Evolutionary conservation across 2,113 vertebrate species (phyloP).

Genomic region (Gallinago undulata): DNA sequence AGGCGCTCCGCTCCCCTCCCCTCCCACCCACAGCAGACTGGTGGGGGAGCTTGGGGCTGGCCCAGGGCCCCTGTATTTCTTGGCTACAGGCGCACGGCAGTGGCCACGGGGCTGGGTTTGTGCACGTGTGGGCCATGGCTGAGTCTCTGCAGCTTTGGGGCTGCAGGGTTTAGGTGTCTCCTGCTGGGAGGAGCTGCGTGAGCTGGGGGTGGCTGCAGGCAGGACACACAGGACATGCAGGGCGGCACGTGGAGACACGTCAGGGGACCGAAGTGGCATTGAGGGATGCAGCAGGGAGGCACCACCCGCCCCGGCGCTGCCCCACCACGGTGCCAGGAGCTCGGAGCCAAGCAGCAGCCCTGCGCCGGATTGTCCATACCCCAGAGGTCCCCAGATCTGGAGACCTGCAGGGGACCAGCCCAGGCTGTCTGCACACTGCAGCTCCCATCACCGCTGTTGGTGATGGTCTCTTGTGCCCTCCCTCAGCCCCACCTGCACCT

Average conservation of each 20-base stretch:
- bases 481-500: too few species aligned
- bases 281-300: background rate
- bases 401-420: background rate
- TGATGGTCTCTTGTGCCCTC: background rate
- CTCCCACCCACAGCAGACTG: fast-evolving
- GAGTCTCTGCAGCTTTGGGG: background rate
- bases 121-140: background rate
- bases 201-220: background rate
- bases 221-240: background rate
- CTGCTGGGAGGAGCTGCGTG: background rate
- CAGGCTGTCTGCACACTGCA: background rate
- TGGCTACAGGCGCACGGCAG: background rate
- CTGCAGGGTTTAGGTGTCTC: background rate
- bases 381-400: background rate
- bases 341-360: background rate
- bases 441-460: background rate
- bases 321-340: fast-evolving
- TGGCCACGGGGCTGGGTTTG: fast-evolving
- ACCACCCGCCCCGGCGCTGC: background rate
- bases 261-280: background rate
- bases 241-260: background rate
- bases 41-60: background rate
- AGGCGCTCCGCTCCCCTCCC: too few species aligned
- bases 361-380: fast-evolving
- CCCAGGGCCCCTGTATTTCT: background rate